Evolutionary conservation across 2,113 vertebrate genomes (phyloP).

Genomic region (Rhegmatorhina hoffmannsi): DNA sequence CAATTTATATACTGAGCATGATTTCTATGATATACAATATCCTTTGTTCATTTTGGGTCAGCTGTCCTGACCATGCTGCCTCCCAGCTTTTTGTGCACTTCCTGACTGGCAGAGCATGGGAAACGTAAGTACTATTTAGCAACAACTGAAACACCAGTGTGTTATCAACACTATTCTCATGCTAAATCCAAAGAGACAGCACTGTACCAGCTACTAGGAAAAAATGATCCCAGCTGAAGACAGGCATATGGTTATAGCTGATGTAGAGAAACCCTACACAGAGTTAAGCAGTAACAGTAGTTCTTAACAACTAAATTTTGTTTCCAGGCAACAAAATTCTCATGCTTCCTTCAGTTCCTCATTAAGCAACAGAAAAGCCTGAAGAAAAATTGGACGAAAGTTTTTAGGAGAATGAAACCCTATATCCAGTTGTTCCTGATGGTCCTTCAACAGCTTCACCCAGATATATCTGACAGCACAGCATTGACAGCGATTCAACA

Average conservation of each 20-base stretch:
- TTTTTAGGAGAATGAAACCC: not conserved
- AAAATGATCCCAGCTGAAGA: not conserved
- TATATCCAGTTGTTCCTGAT: not conserved
- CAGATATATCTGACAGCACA: not conserved
- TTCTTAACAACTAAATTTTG: not conserved
- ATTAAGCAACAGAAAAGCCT: not conserved
- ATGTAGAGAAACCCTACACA: not conserved
- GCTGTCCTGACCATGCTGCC: not conserved
- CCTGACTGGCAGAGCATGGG: not conserved
- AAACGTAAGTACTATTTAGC: not conserved
- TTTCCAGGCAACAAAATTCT: not conserved
- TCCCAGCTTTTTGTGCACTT: not conserved
- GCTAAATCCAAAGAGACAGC: not conserved
- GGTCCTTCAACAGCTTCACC: not conserved
- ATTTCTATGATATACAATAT: not conserved
- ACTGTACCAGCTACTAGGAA: not conserved
- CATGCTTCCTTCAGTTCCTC: not conserved
- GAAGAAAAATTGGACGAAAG: not conserved
- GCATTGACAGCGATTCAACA: not conserved
- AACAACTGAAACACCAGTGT: not conserved
- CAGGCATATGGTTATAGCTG: not conserved
- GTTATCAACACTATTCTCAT: not conserved
- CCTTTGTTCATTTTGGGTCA: not conserved
- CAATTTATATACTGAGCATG: not conserved
- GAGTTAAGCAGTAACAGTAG: not conserved